Conservation (phyloP, 1,140 invertebrate genomes). For the Conus betulinus region DNA sequence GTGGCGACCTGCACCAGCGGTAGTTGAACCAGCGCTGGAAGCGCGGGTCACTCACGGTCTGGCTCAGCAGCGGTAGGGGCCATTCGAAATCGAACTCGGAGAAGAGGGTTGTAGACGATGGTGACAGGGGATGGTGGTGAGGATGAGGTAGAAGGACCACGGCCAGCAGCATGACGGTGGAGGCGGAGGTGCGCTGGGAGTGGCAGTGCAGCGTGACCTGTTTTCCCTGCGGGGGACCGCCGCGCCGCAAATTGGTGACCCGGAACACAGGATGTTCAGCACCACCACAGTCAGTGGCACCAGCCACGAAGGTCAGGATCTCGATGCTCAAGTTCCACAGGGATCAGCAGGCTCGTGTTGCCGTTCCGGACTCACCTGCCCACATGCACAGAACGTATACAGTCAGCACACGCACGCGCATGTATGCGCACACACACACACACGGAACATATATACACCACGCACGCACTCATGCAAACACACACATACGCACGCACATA, state of each 20-base stretch:
- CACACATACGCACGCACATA: not conserved
- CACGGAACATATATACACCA: not conserved
- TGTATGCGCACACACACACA: constrained; percentile 32
- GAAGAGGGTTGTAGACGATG: constrained; percentile 62
- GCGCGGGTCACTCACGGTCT: constrained; percentile 38
- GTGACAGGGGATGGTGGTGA: constrained; percentile 72
- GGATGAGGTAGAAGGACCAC: constrained; percentile 74
- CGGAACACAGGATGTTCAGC: constrained; percentile 71
- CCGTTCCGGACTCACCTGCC: constrained; percentile 46
- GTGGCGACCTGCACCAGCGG: constrained; percentile 59
- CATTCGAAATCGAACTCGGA: constrained; percentile 40
- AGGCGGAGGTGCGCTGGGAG: constrained; percentile 58
- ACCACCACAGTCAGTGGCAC: constrained; percentile 68
- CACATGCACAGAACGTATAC: not conserved
- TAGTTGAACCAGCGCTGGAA: constrained; percentile 62
- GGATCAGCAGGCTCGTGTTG: constrained; percentile 55
- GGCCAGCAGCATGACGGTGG: constrained; percentile 72
- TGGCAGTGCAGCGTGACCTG: constrained; percentile 51
- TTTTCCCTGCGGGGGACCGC: constrained; percentile 67
- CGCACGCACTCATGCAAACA: not conserved
- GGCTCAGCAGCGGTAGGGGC: not conserved
- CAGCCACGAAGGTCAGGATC: constrained; percentile 65
- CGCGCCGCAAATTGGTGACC: constrained; percentile 69
- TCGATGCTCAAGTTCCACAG: constrained; percentile 69
- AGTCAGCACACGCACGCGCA: not conserved